Base-by-base conservation (phyloP, 2,113 vertebrate genomes). In the Benthochromis sp. region DNA sequence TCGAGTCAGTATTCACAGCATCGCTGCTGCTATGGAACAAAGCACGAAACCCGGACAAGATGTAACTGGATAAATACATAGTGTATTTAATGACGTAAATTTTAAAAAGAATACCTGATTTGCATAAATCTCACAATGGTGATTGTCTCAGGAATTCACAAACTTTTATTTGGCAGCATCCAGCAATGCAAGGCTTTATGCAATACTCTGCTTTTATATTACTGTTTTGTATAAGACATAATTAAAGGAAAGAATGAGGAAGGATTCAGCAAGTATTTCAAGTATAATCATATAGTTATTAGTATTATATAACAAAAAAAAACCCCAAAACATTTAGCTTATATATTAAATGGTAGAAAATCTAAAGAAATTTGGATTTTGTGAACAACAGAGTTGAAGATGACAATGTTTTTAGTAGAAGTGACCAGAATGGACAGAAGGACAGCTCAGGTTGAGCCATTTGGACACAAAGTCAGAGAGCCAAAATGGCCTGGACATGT, bases 311-410 rank as follows among this genome's bases (percentile, higher is more conserved):
- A 45, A 19, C 24, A 16, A 82, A 50, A 21, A 3, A 29, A 11
- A 11, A 2, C 0, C 0, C 8, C 29, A 8, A 24, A 59, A 43
- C 4, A 57, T 57, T 45, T 43, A n/a, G 7, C 12, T 50, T 13
- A 82, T 17, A 45, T 27, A 19, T n/a, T 31, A 45, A 40, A 82
- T 5, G 38, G 14, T 61, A 59, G 27, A 40, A 45, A 38, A 43
- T 61, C 10, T 31, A 61, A 31, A 45, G 17, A 55, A 55, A 36
- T 40, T 17, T 40, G 9, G 31, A 55, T 40, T 17, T 55, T 54
- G 9, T 81, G 50, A 81, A 55, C 21, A 69, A 69, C 34, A 40
- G 34, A 69, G 34, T 21, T 40, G 2, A 69, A 21, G 19, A 66
- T 21, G 61, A 38, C 34, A 38, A 21, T 38, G 34, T 40, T 69